Base-by-base conservation (phyloP, 1,140 invertebrate genomes). In the Apis mellifera region DNA sequence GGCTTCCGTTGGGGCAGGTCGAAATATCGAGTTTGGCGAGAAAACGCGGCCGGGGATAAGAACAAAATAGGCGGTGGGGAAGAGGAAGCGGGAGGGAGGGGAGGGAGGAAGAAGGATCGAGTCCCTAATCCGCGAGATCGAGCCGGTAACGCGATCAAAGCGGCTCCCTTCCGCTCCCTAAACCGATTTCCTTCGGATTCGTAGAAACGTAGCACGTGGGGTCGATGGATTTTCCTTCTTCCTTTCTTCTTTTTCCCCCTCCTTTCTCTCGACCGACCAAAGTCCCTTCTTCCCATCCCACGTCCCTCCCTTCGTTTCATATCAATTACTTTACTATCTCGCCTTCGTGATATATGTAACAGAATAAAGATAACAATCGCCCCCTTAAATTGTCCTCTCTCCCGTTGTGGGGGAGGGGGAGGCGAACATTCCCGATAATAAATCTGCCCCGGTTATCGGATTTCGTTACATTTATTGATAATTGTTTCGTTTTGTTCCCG, bases 101-200 rank as follows among this genome's bases (percentile, higher is more conserved):
- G 15, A 50, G 26, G 17, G 21, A 17, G 23, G 71, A 23, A 74
- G 69, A 72, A 75, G 68, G 82, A 86, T 83, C 62, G 78, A 42
- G 32, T 62, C 82, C 74, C 80, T 90, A 90, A 90, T 89, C 89
- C 86, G 78, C 70, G 81, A 87, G 84, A 84, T 87, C 76, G 89
- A 89, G 76, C 82, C 89, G 88, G 85, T 91, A 91, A 91, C 89
- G 85, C 78, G 89, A 91, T 91, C 89, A 90, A 88, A 88, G 82
- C 76, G 72, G 73, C 86, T 88, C 79, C 78, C 85, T 84, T 84
- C 84, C 82, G 84, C 73, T 84, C 84, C 80, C 84, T 91, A 89
- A 90, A 88, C 86, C 82, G 83, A 90, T 90, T 90, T 84, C 84
- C 83, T 84, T 70, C n/a, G 71, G 78, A 90, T 83, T 84, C 68